Percentiles rank a stretch among this genome's conserved stretches.
phyloP scores from a whole-genome alignment of 2,113 vertebrate species.

The Nematolebias whitei region DNA sequence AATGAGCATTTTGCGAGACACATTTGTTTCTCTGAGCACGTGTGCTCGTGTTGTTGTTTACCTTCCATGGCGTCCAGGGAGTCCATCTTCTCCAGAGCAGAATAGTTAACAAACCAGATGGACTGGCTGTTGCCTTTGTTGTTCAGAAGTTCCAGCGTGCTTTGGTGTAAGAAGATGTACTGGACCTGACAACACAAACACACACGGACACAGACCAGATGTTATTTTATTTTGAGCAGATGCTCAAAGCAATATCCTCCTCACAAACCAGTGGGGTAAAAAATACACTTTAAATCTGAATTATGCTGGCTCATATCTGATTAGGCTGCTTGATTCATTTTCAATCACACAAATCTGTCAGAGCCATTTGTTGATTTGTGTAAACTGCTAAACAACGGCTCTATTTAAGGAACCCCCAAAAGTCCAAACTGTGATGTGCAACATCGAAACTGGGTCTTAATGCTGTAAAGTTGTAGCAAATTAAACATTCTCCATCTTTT shows the following conservation, averaged over 20 bases:
- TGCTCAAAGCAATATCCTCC: slow-evolving; percentile 2
- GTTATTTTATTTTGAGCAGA: slow-evolving; percentile 9
- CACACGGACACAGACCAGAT: slow-evolving; percentile 11
- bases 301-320: not conserved
- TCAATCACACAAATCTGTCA: not conserved
- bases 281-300: not conserved
- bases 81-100: slow-evolving; percentile 97
- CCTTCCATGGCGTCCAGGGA: slow-evolving; percentile 99
- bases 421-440: not conserved
- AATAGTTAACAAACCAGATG: slow-evolving; percentile 96
- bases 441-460: not conserved
- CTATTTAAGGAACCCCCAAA: not conserved
- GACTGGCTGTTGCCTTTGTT: slow-evolving; percentile 91
- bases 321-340: not conserved
- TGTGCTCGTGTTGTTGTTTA: slow-evolving; percentile 63
- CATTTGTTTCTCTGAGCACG: not conserved
- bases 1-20: not conserved
- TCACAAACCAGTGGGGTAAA: not conserved
- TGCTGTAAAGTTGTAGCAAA: not conserved
- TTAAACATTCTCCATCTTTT: not conserved
- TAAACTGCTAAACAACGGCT: not conserved
- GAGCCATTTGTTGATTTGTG: not conserved
- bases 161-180: slow-evolving; percentile 97
- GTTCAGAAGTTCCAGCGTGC: slow-evolving; percentile 91
- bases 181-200: slow-evolving; percentile 84